These are phyloP conservation scores for Fulica atra DNA, from an alignment of 2,113 vertebrate species.

Conservation along the genomic window DNA sequence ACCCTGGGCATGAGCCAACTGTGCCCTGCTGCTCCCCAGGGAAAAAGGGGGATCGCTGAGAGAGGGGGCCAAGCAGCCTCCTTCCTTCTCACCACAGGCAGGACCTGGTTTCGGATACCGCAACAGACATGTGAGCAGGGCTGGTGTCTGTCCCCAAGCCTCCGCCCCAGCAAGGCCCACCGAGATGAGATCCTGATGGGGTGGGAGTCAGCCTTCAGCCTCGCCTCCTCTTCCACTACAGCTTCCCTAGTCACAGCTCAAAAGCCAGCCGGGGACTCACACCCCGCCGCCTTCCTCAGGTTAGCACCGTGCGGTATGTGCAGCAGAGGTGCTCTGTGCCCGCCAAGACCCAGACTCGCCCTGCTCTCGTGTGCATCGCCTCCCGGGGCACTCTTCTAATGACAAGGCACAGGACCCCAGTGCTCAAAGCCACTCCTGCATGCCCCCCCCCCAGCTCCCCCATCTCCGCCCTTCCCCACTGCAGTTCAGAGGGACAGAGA, in stretches of 20 bases:
- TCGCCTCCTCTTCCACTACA: neutral
- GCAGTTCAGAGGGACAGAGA: neutral
- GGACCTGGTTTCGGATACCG: neutral
- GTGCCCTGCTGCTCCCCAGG: neutral
- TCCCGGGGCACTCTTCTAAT: neutral
- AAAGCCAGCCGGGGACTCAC: neutral
- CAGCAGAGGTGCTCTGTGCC: rapidly evolving
- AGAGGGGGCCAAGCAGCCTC: rapidly evolving
- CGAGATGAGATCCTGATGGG: neutral
- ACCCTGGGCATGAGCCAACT: neutral
- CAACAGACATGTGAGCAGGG: neutral
- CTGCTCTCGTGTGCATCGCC: neutral
- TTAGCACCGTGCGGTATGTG: rapidly evolving
- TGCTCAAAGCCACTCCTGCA: neutral
- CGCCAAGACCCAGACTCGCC: neutral
- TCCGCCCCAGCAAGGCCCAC: neutral
- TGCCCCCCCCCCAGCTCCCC: neutral
- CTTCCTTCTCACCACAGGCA: rapidly evolving
- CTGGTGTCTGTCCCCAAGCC: neutral
- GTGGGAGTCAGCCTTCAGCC: neutral
- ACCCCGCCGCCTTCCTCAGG: rapidly evolving
- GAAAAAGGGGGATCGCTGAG: neutral
- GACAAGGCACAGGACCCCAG: neutral
- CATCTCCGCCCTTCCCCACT: neutral
- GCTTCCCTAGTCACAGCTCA: neutral